A percentile compares a stretch with the other conserved stretches of the same genome.
Conservation (phyloP, 2,797 vertebrate species). For the Peromyscus melanophrys region DNA sequence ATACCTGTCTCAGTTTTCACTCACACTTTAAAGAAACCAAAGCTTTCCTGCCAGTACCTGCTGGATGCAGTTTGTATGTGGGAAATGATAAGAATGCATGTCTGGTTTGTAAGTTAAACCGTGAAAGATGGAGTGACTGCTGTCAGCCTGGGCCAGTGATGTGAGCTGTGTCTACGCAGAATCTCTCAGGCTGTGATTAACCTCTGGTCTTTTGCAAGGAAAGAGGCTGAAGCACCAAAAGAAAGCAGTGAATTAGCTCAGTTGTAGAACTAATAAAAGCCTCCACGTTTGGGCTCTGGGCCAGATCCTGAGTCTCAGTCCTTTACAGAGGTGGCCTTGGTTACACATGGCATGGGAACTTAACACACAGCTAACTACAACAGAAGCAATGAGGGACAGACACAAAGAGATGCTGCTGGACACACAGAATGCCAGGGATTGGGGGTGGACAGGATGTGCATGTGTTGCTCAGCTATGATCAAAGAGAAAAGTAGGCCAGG, state of each 20-base stretch:
- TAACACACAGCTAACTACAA: slow-evolving; percentile 79
- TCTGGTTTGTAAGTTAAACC: slow-evolving; percentile 40
- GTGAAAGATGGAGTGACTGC: neutral
- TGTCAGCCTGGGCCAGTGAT: neutral
- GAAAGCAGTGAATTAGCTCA: slow-evolving; percentile 18
- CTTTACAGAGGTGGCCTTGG: neutral
- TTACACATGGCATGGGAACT: neutral
- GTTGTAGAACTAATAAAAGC: slow-evolving; percentile 31
- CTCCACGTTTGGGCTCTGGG: neutral
- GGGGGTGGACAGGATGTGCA: neutral
- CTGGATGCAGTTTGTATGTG: neutral
- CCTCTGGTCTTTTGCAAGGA: neutral
- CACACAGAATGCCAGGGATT: slow-evolving; percentile 64
- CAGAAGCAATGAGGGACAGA: slow-evolving; percentile 85
- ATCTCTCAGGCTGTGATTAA: slow-evolving; percentile 43
- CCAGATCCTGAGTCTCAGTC: neutral
- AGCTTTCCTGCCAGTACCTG: neutral
- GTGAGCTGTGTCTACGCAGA: neutral
- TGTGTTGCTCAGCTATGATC: neutral
- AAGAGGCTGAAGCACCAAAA: slow-evolving; percentile 12
- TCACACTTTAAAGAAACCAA: slow-evolving; percentile 40
- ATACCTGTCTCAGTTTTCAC: slow-evolving; percentile 10
- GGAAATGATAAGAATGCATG: neutral
- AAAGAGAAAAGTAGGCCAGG: neutral
- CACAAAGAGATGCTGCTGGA: slow-evolving; percentile 87